phyloP scores from a whole-genome alignment of 2,888 invertebrate species.

The Dryomyza anilis region DNA sequence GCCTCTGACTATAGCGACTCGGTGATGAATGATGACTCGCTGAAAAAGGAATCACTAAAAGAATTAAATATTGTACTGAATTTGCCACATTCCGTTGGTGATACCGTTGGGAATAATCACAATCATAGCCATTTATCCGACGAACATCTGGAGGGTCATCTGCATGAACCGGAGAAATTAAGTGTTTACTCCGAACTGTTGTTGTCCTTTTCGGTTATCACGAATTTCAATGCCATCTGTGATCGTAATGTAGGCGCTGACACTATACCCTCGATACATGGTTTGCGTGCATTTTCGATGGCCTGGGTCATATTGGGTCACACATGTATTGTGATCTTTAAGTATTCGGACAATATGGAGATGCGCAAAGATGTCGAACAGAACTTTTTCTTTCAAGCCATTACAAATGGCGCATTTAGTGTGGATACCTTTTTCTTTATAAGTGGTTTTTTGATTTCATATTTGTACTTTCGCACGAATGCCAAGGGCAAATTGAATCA shows the following conservation, averaged over 20 bases:
- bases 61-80: constrained; percentile 58
- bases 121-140: constrained; percentile 62
- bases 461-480: constrained; percentile 80
- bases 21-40: constrained; percentile 52
- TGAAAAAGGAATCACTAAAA: constrained; percentile 52
- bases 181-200: constrained; percentile 66
- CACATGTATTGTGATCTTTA: constrained; percentile 79
- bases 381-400: constrained; percentile 79
- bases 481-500: constrained; percentile 74
- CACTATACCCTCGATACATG: constrained; percentile 77
- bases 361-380: constrained; percentile 73
- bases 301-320: constrained; percentile 76
- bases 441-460: constrained; percentile 84
- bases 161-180: constrained; percentile 63
- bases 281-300: constrained; percentile 71
- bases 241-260: constrained; percentile 81
- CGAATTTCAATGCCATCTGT: constrained; percentile 79
- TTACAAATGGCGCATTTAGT: constrained; percentile 79
- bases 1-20: constrained; percentile 61
- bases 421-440: constrained; percentile 85
- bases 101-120: constrained; percentile 32
- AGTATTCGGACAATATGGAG: constrained; percentile 84
- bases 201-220: constrained; percentile 78
- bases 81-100: constrained; percentile 61
- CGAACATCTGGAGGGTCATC: constrained; percentile 65